These are phyloP conservation scores for Apis cerana DNA, from an alignment of 1,140 invertebrate species.

Conservation along the genomic window DNA sequence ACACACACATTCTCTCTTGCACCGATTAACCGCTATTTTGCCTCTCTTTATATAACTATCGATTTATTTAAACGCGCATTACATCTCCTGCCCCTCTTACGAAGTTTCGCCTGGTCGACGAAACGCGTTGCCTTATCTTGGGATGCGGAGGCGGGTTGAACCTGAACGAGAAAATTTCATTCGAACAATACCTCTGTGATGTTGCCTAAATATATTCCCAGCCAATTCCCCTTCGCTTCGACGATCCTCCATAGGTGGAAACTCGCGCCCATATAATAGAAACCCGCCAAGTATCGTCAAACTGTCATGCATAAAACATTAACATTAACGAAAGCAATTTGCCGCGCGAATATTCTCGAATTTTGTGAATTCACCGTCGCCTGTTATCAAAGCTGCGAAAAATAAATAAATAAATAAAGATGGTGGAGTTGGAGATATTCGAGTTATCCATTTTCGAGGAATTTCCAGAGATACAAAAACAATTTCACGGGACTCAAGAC, in stretches of 20 bases:
- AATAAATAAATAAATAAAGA: too few species aligned
- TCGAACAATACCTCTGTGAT: not conserved
- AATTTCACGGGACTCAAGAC: not conserved
- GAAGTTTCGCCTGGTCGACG: slow-evolving; percentile 20
- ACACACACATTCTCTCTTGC: not conserved
- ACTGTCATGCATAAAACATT: slow-evolving; percentile 15
- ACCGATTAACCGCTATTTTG: slow-evolving; percentile 40
- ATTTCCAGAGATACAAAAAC: not conserved
- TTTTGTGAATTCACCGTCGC: not conserved
- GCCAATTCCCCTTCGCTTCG: not conserved
- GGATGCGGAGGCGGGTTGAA: too few species aligned
- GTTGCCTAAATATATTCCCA: not conserved
- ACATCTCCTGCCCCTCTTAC: not conserved
- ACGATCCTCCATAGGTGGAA: not conserved
- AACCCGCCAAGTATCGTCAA: not conserved
- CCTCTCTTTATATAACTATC: slow-evolving; percentile 38
- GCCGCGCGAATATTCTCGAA: too few species aligned
- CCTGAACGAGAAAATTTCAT: not conserved
- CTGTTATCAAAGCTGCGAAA: too few species aligned
- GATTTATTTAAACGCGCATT: slow-evolving; percentile 32
- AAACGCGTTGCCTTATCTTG: not conserved
- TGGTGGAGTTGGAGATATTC: not conserved
- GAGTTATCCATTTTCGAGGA: not conserved
- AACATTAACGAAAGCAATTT: slow-evolving; percentile 10
- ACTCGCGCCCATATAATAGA: not conserved